Percentiles rank a stretch among this genome's conserved stretches.
Conservation (phyloP, 2,113 vertebrate genomes). For the Nanorana parkeri region DNA sequence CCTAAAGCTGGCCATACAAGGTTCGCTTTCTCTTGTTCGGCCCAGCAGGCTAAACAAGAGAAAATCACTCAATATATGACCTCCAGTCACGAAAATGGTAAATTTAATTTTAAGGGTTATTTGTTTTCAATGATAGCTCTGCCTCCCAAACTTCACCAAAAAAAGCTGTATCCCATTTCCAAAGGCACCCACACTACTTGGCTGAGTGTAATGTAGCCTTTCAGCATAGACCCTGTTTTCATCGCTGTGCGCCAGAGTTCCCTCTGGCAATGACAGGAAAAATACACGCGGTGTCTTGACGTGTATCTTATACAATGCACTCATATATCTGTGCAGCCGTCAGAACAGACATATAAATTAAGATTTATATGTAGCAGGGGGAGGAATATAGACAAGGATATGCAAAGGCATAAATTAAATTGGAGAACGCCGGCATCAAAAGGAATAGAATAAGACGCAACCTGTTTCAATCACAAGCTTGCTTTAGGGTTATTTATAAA, state of each 20-base stretch:
- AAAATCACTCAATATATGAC: too few species aligned
- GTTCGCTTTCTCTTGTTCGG: too few species aligned
- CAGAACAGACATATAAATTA: constrained; percentile 58
- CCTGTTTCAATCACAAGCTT: constrained; percentile 60
- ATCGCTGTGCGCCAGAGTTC: constrained; percentile 9
- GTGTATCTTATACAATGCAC: constrained; percentile 50
- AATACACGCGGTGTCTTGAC: constrained; percentile 31
- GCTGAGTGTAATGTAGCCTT: not conserved
- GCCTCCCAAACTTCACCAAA: too few species aligned
- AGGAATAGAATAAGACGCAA: constrained; percentile 55
- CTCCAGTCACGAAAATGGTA: too few species aligned
- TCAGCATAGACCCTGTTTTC: not conserved
- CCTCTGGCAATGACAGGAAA: constrained; percentile 39
- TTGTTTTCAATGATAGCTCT: too few species aligned
- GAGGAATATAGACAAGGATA: constrained; percentile 52
- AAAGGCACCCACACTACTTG: not conserved
- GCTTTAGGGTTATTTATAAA: constrained; percentile 75
- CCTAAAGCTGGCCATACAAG: too few species aligned
- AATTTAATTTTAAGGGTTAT: too few species aligned
- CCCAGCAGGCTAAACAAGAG: too few species aligned
- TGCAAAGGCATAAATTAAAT: constrained; percentile 55
- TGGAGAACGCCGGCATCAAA: constrained; percentile 60
- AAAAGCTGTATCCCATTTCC: not conserved
- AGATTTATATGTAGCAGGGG: constrained; percentile 55
- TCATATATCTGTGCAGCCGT: constrained; percentile 56